Evolutionary conservation across 2,888 invertebrate species (phyloP).

Genomic region (Brachyptera risi): DNA sequence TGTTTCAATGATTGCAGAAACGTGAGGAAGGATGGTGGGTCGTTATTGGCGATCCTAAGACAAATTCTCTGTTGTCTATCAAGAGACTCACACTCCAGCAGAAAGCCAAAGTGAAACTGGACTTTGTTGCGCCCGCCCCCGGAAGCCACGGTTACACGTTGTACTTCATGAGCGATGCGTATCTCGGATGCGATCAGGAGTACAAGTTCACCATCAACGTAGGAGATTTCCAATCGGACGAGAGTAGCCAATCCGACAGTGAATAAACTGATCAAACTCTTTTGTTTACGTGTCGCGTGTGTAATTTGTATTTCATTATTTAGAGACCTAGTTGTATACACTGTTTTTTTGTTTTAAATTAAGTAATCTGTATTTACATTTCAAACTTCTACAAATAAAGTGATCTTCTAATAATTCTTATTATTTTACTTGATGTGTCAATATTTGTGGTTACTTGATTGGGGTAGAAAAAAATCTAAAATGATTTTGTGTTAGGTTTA

Average conservation of each 20-base stretch:
- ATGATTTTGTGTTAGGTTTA: no score
- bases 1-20: slow-evolving; percentile 55
- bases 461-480: no score
- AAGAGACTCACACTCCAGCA: slow-evolving; percentile 94
- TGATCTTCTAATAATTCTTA: no score
- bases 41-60: slow-evolving; percentile 94
- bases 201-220: slow-evolving; percentile 89
- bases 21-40: slow-evolving; percentile 97
- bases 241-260: slow-evolving; percentile 33
- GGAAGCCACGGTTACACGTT: slow-evolving; percentile 89
- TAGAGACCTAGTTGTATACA: no score
- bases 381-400: no score
- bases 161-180: slow-evolving; percentile 99
- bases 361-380: no score
- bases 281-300: no score
- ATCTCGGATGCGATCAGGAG: slow-evolving; percentile 99
- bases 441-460: no score
- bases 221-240: slow-evolving; percentile 62
- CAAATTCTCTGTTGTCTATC: slow-evolving; percentile 92
- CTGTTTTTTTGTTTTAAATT: no score
- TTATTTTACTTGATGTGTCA: no score
- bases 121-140: slow-evolving; percentile 89
- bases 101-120: slow-evolving; percentile 80
- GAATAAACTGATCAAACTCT: slow-evolving; percentile 26
- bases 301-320: no score